These are phyloP conservation scores for Apodemia zela DNA, from an alignment of 2,888 invertebrate genomes.

Conservation along the genomic window DNA sequence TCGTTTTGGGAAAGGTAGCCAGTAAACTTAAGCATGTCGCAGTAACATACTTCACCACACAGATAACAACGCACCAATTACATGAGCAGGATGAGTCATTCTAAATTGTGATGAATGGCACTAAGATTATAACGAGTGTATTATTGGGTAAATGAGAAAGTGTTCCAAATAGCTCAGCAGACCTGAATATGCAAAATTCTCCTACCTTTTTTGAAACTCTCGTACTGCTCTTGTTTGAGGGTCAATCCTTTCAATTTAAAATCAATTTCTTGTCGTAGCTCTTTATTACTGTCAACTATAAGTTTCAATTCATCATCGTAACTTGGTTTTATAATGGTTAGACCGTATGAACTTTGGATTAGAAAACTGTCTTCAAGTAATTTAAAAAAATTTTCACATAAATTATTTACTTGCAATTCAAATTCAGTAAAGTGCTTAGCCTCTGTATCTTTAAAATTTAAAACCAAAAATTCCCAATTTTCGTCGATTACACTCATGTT, in stretches of 20 bases:
- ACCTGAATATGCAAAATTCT: background rate
- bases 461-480: slow-evolving; percentile 44
- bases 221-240: slow-evolving; percentile 50
- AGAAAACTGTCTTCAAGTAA: slow-evolving; percentile 47
- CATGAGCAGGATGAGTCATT: too few species aligned
- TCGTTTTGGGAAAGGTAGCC: too few species aligned
- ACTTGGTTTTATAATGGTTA: slow-evolving; percentile 36
- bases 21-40: too few species aligned
- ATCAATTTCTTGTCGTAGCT: slow-evolving; percentile 51
- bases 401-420: slow-evolving; percentile 38
- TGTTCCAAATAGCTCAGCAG: too few species aligned
- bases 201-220: slow-evolving; percentile 57
- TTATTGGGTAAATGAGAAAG: too few species aligned
- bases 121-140: too few species aligned
- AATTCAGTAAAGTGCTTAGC: slow-evolving; percentile 39
- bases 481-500: slow-evolving; percentile 52
- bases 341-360: slow-evolving; percentile 38
- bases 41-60: too few species aligned
- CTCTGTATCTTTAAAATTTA: slow-evolving; percentile 39
- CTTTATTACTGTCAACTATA: slow-evolving; percentile 52
- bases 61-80: too few species aligned
- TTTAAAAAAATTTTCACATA: slow-evolving; percentile 40
- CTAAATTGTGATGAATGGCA: too few species aligned
- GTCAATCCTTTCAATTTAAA: slow-evolving; percentile 47
- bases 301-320: slow-evolving; percentile 53